phyloP scores from a whole-genome alignment of 2,113 vertebrate genomes.

The Mesoclemmys tuberculata region DNA sequence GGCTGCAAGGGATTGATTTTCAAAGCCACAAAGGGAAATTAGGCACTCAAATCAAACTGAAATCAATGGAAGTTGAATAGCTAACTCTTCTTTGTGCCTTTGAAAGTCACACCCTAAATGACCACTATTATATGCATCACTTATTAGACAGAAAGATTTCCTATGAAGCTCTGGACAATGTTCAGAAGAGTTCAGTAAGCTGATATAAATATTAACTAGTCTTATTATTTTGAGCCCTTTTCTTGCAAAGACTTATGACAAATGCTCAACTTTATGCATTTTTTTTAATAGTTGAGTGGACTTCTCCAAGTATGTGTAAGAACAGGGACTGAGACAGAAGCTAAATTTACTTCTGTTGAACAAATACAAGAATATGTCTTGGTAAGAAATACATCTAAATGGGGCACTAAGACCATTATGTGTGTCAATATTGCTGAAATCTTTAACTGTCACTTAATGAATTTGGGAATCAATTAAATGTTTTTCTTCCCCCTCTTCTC shows the following conservation, averaged over 20 bases:
- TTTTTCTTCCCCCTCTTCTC: background rate
- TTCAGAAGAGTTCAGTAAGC: background rate
- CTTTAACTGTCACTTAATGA: background rate
- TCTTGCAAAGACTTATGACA: background rate
- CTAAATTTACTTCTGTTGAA: slow-evolving; percentile 84
- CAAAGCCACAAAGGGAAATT: background rate
- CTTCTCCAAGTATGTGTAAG: slow-evolving; percentile 80
- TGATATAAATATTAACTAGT: background rate
- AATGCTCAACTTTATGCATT: background rate
- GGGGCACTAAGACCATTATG: background rate
- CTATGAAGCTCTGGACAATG: background rate
- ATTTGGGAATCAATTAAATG: background rate
- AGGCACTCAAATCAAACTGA: background rate
- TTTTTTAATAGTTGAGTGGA: slow-evolving; percentile 76
- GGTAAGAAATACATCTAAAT: slow-evolving; percentile 46
- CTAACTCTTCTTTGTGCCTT: background rate
- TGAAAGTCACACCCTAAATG: background rate
- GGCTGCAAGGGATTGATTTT: background rate
- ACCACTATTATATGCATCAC: background rate
- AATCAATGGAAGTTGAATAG: background rate
- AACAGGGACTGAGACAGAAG: slow-evolving; percentile 79
- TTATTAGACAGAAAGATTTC: background rate
- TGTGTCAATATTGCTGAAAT: background rate
- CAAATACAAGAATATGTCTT: slow-evolving; percentile 80
- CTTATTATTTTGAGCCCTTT: background rate